A percentile compares a stretch with the other conserved stretches of the same genome.
Evolutionary conservation across 2,888 invertebrate species (phyloP).

Genomic region (Eilema sororculum): DNA sequence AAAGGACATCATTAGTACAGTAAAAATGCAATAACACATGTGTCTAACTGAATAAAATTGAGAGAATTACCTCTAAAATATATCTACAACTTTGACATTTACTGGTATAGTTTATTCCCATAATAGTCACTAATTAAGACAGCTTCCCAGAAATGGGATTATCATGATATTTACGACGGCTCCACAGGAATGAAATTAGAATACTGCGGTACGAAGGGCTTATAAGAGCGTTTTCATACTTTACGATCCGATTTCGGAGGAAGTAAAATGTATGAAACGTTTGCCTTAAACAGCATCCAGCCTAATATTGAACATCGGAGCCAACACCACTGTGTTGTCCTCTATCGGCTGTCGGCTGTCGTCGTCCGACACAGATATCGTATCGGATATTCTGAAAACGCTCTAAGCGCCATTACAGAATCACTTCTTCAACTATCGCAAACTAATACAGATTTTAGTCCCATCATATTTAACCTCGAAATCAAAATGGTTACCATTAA

Average conservation of each 20-base stretch:
- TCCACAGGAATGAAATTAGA: conserved; percentile 1
- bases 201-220: background rate
- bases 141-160: background rate
- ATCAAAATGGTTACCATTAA: conserved; percentile 36
- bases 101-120: background rate
- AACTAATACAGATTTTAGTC: conserved; percentile 27
- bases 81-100: background rate
- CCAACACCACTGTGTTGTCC: too few relatives aligned
- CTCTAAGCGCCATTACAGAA: conserved; percentile 6
- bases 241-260: too few relatives aligned
- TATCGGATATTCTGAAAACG: too few relatives aligned
- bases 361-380: too few relatives aligned
- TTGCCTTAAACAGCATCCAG: too few relatives aligned
- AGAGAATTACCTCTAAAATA: background rate
- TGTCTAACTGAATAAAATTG: background rate
- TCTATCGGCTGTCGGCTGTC: too few relatives aligned
- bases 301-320: too few relatives aligned
- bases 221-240: too few relatives aligned
- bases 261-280: too few relatives aligned
- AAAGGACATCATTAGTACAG: background rate
- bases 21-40: background rate
- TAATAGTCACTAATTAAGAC: conserved; percentile 4
- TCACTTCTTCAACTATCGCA: background rate
- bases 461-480: conserved; percentile 29
- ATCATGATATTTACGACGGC: conserved; percentile 8